Base-by-base conservation (phyloP, 2,113 vertebrate species). In the Puffinus mauretanicus region DNA sequence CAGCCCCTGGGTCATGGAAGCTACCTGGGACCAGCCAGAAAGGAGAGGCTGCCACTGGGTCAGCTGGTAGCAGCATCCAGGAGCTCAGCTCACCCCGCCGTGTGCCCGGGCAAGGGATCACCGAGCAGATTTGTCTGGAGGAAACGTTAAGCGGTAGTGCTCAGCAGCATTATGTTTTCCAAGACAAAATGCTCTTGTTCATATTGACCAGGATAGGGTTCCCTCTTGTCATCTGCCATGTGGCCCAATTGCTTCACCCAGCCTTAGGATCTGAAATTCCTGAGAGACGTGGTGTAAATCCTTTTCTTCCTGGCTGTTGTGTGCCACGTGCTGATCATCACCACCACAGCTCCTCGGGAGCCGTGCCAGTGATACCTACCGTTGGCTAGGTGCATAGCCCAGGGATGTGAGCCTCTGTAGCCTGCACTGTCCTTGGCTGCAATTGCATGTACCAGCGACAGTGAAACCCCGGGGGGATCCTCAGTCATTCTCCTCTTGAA, bases 331-430 rank as follows among this genome's bases (percentile, higher is more conserved):
- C 19, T 65, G 58, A 16, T 26, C 7, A 21, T 17, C 16, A 24
- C 11, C 30, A 30, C 29, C 5, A 0, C 16, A 49, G 4, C 15
- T 47, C 36, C 52, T 10, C 44, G 65, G 60, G 30, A 89, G 29
- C 0, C 0, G 60, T n/a, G 55, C 16, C 71, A 16, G 36, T 6
- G 61, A 5, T 62, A 13, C 8, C 42, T 16, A 0, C 6, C 44
- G 8, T 0, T 0, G 9, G 10, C 22, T 4, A 6, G 26, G 20
- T 11, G 20, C 7, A 1, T 3, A 7, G 44, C 38, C 16, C 42
- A 30, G 86, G 38, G 29, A 14, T 9, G 34, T 22, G 57, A 86
- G 26, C 34, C 38, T 29, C 62, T 15, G 11, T 1, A 55, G 15
- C 36, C 51, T 66, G n/a, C 19, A 1, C 34, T 26, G 7, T 64